Evolutionary conservation across 2,888 invertebrate genomes (phyloP), one percentile per base, ranked within the genome.

Genomic region (Cyclophora punctaria): DNA sequence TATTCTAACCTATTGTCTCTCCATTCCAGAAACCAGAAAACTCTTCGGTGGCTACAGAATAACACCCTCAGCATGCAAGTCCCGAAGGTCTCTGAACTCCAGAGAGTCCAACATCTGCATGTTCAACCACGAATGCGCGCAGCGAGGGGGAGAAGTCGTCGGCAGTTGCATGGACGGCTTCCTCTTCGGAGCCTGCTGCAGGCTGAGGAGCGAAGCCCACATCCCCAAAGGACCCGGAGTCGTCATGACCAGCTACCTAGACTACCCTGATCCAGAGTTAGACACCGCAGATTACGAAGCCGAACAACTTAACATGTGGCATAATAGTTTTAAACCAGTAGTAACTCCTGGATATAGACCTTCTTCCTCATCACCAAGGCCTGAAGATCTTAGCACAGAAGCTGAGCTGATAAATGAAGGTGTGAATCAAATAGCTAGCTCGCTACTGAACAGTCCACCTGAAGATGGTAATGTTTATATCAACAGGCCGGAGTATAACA

Each of bases 131-230:
- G 96, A 97, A 73, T 97, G 97, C 73, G 89, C 90, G 1, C 93
- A 93, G 62, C 88, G 95, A 56, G 92, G 92, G 0, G 97, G 97
- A 0, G 92, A 94, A 71, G 96, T 60, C 0, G 95, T 97, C 0
- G 96, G 96, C 0, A 94, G 96, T 0, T 97, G 97, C 71, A 95
- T 96, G 93, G 96, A 97, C 68, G 96, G 97, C 0, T 96, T 96
- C 74, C 90, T 96, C n/a, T 96, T 96, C 67, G 97, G 97, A 2
- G 95, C 97, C 0, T 97, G 97, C 77, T 97, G 97, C 70, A 93
- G 94, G 67, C 89, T 96, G 35, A 59, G 81, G 58, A 85, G 83
- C 62, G 86, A 85, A 46, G 82, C 83, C 0, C 88, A 88, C 49
- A 82, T 88, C 33, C 88, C 88, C 1, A 88, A 88, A 74, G 88